Percentiles rank a stretch among this genome's conserved stretches.
These are phyloP conservation scores for Drosophila baimaii DNA, from an alignment of 1,140 invertebrate genomes.

Conservation along the genomic window DNA sequence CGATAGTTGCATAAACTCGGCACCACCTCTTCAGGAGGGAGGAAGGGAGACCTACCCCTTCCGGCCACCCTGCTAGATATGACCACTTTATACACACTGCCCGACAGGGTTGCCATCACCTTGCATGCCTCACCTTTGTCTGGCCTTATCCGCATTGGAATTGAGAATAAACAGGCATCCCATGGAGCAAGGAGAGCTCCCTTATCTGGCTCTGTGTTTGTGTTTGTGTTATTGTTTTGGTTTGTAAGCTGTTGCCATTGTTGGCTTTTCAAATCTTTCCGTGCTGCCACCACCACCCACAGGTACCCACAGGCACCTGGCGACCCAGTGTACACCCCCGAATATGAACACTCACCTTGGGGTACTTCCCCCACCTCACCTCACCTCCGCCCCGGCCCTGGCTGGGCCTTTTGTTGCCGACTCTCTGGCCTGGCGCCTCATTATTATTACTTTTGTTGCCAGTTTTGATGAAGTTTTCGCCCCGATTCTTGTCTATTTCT, in stretches of 20 bases:
- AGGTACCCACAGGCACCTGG: neutral
- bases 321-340: neutral
- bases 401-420: slow-evolving; percentile 8
- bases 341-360: slow-evolving; percentile 35
- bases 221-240: slow-evolving; percentile 25
- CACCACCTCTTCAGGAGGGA: neutral
- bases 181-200: neutral
- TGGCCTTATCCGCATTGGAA: slow-evolving; percentile 4
- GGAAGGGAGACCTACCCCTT: neutral
- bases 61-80: neutral
- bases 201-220: slow-evolving; percentile 4
- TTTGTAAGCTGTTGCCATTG: slow-evolving; percentile 41
- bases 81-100: neutral
- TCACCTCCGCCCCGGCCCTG: too few species aligned
- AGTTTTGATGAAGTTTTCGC: slow-evolving; percentile 65
- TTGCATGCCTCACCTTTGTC: slow-evolving; percentile 13
- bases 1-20: neutral
- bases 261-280: slow-evolving; percentile 37
- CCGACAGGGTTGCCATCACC: neutral
- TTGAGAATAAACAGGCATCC: slow-evolving; percentile 13
- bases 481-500: slow-evolving; percentile 55
- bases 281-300: neutral
- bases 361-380: slow-evolving; percentile 2
- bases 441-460: slow-evolving; percentile 64
- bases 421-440: slow-evolving; percentile 9